Base-by-base conservation (phyloP, 2,888 invertebrate species). In the Stenchaetothrips biformis region DNA sequence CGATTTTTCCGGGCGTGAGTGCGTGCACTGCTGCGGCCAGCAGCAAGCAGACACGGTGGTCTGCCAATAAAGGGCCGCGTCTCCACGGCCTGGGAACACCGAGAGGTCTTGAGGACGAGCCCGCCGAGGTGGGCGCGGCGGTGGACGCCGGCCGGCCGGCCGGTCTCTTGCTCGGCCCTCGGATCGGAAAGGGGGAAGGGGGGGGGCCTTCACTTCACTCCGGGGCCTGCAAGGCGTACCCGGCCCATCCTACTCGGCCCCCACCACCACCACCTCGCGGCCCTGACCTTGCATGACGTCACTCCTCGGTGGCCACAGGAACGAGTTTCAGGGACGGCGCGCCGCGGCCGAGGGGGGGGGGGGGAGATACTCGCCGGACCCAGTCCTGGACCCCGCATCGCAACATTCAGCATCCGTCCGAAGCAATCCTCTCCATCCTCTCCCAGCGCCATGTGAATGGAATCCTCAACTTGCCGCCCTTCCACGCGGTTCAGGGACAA, bases 211-310 rank as follows among this genome's bases (percentile, higher is more conserved):
- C 16, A 53, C 53, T 2, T 2, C 2, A 37, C 37, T 37, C 37
- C 37, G 16, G 13, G 53, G 53, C 53, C 37, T 53, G 9, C 16
- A 3, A 2, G 53, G 13, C 53, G 53, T 13, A 16, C 53, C 53
- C 16, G 6, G 53, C 53, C 53, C 13, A 7, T 16, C 16, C 53
- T 53, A 1, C 53, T 4, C 53, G 13, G 53, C 13, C 53, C 53
- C 18, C 53, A 4, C 53, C n/a, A n/a, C n/a, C n/a, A n/a, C n/a
- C 59, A 13, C 18, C 4, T 18, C 11, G 59, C 8, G 67, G 21
- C 67, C 67, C 67, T 74, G 67, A 74, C 67, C 67, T 74, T n/a
- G 21, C 21, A 21, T 74, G 67, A 74, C 67, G 67, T 74, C 67
- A 74, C 67, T 25, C 21, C n/a, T n/a, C 9, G 21, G 13, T 9